A percentile compares a stretch with the other conserved stretches of the same genome.
These are phyloP conservation scores for Odontomyia ornata DNA, from an alignment of 2,888 invertebrate species.

Conservation along the genomic window DNA sequence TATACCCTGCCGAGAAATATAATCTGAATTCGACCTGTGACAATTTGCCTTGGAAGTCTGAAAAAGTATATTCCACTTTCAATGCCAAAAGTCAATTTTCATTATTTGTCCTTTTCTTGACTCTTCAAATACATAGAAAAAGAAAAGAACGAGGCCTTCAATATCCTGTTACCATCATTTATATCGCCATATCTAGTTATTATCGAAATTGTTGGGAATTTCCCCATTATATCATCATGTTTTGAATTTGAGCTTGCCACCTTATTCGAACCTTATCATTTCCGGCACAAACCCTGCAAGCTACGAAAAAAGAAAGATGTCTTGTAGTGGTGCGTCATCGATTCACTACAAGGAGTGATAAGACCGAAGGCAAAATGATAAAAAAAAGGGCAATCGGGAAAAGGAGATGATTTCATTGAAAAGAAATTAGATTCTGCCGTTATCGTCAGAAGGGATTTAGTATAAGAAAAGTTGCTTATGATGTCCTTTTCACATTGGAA, in stretches of 20 bases:
- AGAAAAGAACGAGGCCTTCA: not conserved
- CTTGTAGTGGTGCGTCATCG: not conserved
- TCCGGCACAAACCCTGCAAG: not conserved
- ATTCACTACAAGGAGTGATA: not conserved
- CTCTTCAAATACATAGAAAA: too few species aligned
- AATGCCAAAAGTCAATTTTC: too few species aligned
- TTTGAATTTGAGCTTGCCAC: not conserved
- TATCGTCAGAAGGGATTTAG: not conserved
- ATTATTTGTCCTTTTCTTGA: too few species aligned
- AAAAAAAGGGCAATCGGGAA: not conserved
- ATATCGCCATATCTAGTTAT: not conserved
- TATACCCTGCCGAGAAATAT: too few species aligned
- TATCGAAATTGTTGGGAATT: not conserved
- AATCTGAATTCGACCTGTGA: too few species aligned
- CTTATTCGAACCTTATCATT: not conserved
- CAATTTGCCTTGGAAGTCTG: too few species aligned
- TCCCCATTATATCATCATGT: slow-evolving; percentile 7
- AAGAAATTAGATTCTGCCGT: slow-evolving; percentile 41
- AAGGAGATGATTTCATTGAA: slow-evolving; percentile 38
- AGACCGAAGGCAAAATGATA: not conserved
- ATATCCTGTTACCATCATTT: slow-evolving; percentile 6
- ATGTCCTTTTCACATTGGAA: slow-evolving; percentile 22
- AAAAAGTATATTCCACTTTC: too few species aligned
- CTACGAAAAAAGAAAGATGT: not conserved
- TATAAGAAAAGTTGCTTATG: slow-evolving; percentile 24